These are phyloP conservation scores for Pelecanoides urinatrix DNA, from an alignment of 2,113 vertebrate species.

Conservation along the genomic window DNA sequence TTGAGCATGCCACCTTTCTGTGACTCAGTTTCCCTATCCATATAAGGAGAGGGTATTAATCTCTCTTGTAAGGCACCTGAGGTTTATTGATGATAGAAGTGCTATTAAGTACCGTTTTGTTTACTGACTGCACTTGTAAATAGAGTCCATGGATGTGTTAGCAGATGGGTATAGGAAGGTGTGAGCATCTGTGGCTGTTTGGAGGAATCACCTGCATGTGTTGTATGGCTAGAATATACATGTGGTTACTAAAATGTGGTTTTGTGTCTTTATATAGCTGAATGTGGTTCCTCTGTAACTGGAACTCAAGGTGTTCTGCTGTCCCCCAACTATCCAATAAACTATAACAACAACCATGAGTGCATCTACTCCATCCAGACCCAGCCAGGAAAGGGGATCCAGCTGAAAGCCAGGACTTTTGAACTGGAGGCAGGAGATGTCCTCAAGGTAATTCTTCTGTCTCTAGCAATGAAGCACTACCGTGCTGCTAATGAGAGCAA, in stretches of 20 bases:
- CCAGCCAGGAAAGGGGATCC: slow-evolving; percentile 95
- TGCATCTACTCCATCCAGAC: slow-evolving; percentile 99
- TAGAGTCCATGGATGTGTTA: neutral
- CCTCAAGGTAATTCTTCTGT: slow-evolving; percentile 83
- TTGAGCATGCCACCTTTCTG: neutral
- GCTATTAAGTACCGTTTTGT: neutral
- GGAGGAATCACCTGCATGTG: neutral
- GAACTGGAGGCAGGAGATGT: slow-evolving; percentile 88
- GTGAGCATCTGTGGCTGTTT: neutral
- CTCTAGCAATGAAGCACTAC: neutral
- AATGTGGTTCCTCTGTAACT: slow-evolving; percentile 95
- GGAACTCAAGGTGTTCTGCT: slow-evolving; percentile 95
- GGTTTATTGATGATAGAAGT: neutral
- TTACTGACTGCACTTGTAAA: neutral
- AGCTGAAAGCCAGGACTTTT: slow-evolving; percentile 90
- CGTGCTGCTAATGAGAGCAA: neutral
- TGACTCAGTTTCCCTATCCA: neutral
- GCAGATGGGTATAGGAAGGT: neutral
- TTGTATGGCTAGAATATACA: rapidly evolving
- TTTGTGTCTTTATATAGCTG: slow-evolving; percentile 79
- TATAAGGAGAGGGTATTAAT: neutral
- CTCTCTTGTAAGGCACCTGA: neutral
- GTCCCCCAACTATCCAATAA: slow-evolving; percentile 95
- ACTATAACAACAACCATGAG: slow-evolving; percentile 95
- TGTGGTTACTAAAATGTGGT: neutral